A percentile compares a stretch with the other conserved stretches of the same genome.
Evolutionary conservation across 2,113 vertebrate species (phyloP).

Genomic region (Amia ocellicauda): DNA sequence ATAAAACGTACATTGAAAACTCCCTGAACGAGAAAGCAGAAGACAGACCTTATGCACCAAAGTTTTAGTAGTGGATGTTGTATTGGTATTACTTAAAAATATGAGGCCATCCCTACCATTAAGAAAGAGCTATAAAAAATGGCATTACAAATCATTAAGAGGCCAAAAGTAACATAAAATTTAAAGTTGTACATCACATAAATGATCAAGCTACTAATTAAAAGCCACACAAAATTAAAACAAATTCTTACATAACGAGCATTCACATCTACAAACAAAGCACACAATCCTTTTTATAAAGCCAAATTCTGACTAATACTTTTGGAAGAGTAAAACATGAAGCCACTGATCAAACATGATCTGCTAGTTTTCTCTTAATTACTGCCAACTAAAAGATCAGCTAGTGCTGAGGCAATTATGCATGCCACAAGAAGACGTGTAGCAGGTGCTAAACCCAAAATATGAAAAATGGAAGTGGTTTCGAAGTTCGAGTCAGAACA

Average conservation of each 20-base stretch:
- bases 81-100: no score
- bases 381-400: slow-evolving; percentile 20
- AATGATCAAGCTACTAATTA: no score
- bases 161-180: no score
- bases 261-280: neutral
- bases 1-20: neutral
- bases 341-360: slow-evolving; percentile 12
- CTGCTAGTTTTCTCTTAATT: slow-evolving; percentile 14
- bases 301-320: neutral
- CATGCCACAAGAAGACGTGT: slow-evolving; percentile 16
- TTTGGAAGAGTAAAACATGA: neutral
- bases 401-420: slow-evolving; percentile 14
- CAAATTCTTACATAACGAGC: no score
- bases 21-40: neutral
- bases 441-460: slow-evolving; percentile 32
- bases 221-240: no score
- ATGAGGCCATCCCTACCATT: no score
- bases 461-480: neutral
- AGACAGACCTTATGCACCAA: no score
- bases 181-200: no score
- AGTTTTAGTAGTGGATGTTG: no score
- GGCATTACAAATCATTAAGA: neutral
- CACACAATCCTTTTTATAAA: neutral
- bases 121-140: no score
- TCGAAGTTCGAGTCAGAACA: slow-evolving; percentile 38